These are phyloP conservation scores for Zeuzera pyrina DNA, from an alignment of 2,888 invertebrate genomes.

Conservation along the genomic window DNA sequence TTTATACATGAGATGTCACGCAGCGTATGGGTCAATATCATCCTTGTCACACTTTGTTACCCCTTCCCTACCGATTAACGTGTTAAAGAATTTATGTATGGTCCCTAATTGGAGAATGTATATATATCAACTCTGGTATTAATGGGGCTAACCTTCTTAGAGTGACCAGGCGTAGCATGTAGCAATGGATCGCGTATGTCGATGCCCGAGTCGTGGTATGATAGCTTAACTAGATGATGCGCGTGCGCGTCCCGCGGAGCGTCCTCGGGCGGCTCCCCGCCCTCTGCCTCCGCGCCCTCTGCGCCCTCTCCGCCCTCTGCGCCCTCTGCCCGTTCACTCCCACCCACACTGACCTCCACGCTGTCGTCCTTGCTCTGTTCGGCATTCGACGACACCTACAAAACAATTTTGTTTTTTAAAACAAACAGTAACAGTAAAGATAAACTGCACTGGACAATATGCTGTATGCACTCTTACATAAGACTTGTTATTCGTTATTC, in stretches of 20 bases:
- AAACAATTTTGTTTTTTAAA: neutral
- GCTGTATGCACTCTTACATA: too few relatives aligned
- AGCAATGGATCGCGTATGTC: conserved; percentile 86
- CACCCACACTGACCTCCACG: conserved; percentile 33
- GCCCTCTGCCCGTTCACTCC: conserved; percentile 36
- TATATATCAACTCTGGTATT: too few relatives aligned
- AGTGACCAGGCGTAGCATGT: conserved; percentile 75
- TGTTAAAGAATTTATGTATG: too few relatives aligned
- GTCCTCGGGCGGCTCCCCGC: conserved; percentile 33
- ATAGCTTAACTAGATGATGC: conserved; percentile 81
- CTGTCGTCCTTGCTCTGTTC: conserved; percentile 53
- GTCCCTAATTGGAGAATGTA: too few relatives aligned
- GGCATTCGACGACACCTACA: conserved; percentile 53
- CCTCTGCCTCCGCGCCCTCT: conserved; percentile 30
- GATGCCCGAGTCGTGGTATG: conserved; percentile 92
- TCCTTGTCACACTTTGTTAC: too few relatives aligned
- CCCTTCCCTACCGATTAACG: too few relatives aligned
- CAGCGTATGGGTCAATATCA: too few relatives aligned
- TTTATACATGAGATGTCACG: too few relatives aligned
- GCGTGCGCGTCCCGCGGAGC: conserved; percentile 61
- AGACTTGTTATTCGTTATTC: too few relatives aligned
- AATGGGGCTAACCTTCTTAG: conserved; percentile 72
- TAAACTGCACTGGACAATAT: too few relatives aligned
- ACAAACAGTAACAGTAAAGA: too few relatives aligned
- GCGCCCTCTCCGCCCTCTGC: conserved; percentile 39